Evolutionary conservation across 2,797 vertebrate species (phyloP).

Genomic region (Melopsittacus undulatus): DNA sequence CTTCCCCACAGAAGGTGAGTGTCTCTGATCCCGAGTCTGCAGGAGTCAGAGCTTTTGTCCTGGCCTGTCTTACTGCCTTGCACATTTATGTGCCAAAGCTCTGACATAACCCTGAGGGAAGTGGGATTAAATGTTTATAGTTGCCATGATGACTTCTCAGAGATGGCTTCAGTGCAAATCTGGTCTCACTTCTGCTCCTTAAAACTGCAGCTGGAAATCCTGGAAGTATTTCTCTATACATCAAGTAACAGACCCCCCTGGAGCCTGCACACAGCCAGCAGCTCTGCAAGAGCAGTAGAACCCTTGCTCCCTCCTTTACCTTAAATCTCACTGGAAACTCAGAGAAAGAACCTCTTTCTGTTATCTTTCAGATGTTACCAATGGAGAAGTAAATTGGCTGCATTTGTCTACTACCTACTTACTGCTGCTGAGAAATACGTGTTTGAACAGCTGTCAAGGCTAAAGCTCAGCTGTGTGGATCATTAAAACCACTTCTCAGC

Average conservation of each 20-base stretch:
- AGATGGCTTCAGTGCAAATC: background rate
- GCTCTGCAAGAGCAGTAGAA: background rate
- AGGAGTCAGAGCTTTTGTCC: constrained; percentile 35
- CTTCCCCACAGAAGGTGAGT: background rate
- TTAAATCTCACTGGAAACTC: constrained; percentile 23
- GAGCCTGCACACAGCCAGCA: background rate
- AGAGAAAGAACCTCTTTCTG: background rate
- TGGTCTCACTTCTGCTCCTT: background rate
- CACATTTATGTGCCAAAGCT: background rate
- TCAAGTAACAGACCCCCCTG: background rate
- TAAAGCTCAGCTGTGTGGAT: constrained; percentile 43
- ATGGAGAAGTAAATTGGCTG: constrained; percentile 10
- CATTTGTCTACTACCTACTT: constrained; percentile 33
- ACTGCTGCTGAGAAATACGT: constrained; percentile 18
- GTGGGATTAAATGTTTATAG: background rate
- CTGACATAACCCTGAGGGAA: background rate
- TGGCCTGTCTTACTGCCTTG: background rate
- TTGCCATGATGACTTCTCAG: background rate
- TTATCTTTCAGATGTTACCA: constrained; percentile 31
- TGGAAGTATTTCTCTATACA: background rate
- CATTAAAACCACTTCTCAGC: constrained; percentile 55
- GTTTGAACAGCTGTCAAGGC: constrained; percentile 40
- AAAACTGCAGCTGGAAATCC: background rate
- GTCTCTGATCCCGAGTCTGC: background rate
- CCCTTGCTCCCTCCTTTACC: background rate